Conservation (phyloP, 2,113 vertebrate species). For the Piliocolobus tephrosceles region DNA sequence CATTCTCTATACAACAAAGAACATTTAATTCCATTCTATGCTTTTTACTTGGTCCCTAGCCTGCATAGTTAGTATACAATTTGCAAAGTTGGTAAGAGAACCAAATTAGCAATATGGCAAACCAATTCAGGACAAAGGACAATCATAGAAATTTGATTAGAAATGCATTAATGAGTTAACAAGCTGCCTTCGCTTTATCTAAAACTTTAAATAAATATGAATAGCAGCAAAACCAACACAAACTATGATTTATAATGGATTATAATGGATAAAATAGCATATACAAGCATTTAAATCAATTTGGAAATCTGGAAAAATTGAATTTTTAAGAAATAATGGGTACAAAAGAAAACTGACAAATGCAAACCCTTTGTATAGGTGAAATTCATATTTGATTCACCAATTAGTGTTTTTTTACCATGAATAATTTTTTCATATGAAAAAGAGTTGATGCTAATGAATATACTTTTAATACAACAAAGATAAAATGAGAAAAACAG, state of each 20-base stretch:
- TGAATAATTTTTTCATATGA: not conserved
- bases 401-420: not conserved
- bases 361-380: not conserved
- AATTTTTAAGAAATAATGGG: not conserved
- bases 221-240: not conserved
- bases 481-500: not conserved
- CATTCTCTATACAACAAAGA: not conserved
- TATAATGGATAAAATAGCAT: not conserved
- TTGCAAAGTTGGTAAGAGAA: not conserved
- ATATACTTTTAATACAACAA: not conserved
- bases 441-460: not conserved
- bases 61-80: not conserved
- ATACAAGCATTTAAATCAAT: not conserved
- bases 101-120: not conserved
- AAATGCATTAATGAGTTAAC: not conserved
- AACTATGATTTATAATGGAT: not conserved
- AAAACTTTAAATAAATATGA: not conserved
- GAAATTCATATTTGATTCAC: not conserved
- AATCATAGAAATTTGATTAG: not conserved
- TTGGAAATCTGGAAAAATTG: not conserved
- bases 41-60: not conserved
- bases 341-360: not conserved
- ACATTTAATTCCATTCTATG: not conserved
- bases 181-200: not conserved
- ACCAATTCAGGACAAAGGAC: not conserved